phyloP scores from a whole-genome alignment of 2,113 vertebrate species.

The Nothocercus julius region DNA sequence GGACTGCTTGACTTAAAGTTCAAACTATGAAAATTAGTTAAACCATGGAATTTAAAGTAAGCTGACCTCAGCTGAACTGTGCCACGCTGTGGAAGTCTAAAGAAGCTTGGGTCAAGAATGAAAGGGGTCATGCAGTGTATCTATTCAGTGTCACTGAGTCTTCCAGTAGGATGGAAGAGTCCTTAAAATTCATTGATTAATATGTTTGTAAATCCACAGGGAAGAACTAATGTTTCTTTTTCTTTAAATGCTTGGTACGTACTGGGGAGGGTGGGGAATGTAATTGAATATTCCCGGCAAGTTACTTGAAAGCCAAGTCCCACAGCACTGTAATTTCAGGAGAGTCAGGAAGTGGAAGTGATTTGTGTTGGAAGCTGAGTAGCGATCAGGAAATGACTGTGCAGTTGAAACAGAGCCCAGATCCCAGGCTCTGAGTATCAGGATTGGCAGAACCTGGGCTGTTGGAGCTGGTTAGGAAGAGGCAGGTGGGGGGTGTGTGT shows the following conservation, averaged over 20 bases:
- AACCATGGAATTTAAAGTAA: not conserved
- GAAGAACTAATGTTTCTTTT: not conserved
- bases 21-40: not conserved
- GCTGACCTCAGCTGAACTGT: not conserved
- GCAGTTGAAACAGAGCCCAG: not conserved
- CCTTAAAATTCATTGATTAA: not conserved
- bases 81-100: not conserved
- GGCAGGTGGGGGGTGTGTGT: accelerated
- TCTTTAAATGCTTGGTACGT: not conserved
- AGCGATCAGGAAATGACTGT: not conserved
- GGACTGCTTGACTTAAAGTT: not conserved
- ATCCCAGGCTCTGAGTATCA: accelerated
- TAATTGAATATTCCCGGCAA: not conserved
- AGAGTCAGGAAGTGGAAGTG: not conserved
- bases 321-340: not conserved
- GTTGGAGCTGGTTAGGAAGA: not conserved
- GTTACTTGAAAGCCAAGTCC: not conserved
- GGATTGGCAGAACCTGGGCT: not conserved
- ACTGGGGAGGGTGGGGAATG: not conserved
- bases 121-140: not conserved
- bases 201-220: not conserved
- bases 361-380: not conserved
- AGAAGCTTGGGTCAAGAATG: not conserved
- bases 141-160: not conserved
- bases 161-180: not conserved